phyloP scores from a whole-genome alignment of 1,140 invertebrate genomes.

The Chlorops oryzae region DNA sequence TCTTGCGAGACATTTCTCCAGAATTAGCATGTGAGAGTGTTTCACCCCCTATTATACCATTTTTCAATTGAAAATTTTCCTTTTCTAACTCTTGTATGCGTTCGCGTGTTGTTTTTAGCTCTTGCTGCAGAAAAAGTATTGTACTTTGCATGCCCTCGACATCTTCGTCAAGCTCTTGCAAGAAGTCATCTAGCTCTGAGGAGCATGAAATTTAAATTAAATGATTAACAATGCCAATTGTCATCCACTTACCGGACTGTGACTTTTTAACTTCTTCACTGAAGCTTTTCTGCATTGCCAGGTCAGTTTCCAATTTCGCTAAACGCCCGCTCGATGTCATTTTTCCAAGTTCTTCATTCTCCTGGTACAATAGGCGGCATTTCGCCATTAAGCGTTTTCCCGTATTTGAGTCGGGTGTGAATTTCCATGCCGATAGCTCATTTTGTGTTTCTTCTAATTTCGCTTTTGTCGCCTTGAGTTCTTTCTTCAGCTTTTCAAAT shows the following conservation, averaged over 20 bases:
- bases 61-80: conserved; percentile 32
- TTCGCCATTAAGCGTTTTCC: conserved; percentile 97
- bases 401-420: conserved; percentile 96
- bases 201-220: neutral
- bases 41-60: conserved; percentile 2
- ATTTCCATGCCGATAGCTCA: conserved; percentile 97
- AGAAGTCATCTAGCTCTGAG: conserved; percentile 88
- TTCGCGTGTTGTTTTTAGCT: conserved; percentile 72
- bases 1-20: neutral
- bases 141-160: conserved; percentile 98
- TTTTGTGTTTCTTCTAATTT: conserved; percentile 96
- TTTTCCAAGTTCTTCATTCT: conserved; percentile 96
- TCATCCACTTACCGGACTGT: conserved; percentile 69
- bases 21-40: neutral
- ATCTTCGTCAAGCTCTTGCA: conserved; percentile 94
- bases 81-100: conserved; percentile 45
- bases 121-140: conserved; percentile 88
- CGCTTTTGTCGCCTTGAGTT: conserved; percentile 81
- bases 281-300: conserved; percentile 91
- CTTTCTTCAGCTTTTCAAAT: conserved; percentile 85
- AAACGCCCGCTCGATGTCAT: conserved; percentile 91
- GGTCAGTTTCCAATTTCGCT: conserved; percentile 91
- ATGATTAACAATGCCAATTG: neutral
- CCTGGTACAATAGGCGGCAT: conserved; percentile 90
- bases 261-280: conserved; percentile 96